phyloP scores from a whole-genome alignment of 2,797 vertebrate genomes.

The Discoglossus pictus region DNA sequence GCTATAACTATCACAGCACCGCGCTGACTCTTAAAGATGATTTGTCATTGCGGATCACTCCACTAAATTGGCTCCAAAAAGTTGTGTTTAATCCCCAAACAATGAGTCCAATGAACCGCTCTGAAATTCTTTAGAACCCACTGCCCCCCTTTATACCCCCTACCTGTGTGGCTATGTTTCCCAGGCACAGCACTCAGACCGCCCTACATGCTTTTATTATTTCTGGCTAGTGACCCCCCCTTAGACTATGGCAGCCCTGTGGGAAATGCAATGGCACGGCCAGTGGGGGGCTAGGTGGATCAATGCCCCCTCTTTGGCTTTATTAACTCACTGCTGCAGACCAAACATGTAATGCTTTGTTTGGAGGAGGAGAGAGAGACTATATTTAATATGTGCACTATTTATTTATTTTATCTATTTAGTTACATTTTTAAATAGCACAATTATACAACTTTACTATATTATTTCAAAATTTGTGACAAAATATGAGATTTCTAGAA shows the following conservation, averaged over 20 bases:
- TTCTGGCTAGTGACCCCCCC: constrained; percentile 16
- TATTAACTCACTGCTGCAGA: constrained; percentile 31
- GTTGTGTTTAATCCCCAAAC: constrained; percentile 60
- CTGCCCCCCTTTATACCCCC: constrained; percentile 48
- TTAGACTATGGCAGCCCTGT: constrained; percentile 14
- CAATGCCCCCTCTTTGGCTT: neutral
- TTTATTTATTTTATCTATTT: too few species aligned
- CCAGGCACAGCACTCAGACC: constrained; percentile 50
- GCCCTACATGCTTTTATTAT: constrained; percentile 42
- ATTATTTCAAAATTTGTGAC: too few species aligned
- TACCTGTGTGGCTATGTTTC: constrained; percentile 54
- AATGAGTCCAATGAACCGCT: constrained; percentile 48
- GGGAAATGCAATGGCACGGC: constrained; percentile 17
- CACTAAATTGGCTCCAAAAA: constrained; percentile 32
- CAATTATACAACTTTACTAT: too few species aligned
- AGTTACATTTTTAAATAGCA: too few species aligned
- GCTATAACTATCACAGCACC: constrained; percentile 21
- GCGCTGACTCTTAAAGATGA: constrained; percentile 21
- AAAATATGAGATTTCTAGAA: too few species aligned
- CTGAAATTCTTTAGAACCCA: constrained; percentile 23
- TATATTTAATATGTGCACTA: too few species aligned
- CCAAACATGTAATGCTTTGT: neutral
- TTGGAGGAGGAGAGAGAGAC: too few species aligned
- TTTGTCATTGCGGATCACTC: constrained; percentile 30
- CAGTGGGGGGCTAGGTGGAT: constrained; percentile 8